These are phyloP conservation scores for Cyprinus carpio DNA, from an alignment of 2,113 vertebrate genomes.

Conservation along the genomic window DNA sequence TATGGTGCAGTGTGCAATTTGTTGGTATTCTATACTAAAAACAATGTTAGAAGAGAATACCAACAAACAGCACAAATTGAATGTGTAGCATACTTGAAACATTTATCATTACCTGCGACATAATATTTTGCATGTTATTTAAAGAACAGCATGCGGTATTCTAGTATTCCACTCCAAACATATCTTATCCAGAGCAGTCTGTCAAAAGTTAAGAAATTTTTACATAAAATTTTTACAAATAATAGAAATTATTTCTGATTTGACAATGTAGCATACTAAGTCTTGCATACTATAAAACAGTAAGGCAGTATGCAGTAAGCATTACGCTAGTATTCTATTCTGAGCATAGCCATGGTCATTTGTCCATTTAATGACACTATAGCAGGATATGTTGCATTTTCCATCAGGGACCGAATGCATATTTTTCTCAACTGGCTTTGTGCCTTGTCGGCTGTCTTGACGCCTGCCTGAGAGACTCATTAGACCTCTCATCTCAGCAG, in stretches of 20 bases:
- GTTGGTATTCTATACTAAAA: too few relatives aligned
- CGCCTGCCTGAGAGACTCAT: constrained; percentile 40
- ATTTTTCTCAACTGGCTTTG: background rate
- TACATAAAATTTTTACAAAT: background rate
- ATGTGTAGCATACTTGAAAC: background rate
- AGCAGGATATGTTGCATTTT: background rate
- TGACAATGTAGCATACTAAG: background rate
- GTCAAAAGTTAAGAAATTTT: background rate
- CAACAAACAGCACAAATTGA: background rate
- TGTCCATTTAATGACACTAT: background rate
- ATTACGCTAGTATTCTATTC: background rate
- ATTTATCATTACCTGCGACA: background rate
- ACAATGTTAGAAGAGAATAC: background rate
- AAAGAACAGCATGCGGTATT: background rate
- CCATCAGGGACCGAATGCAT: background rate
- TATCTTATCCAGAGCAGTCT: background rate
- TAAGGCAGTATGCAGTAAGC: background rate
- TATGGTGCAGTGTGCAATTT: too few relatives aligned
- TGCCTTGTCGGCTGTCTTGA: constrained; percentile 18
- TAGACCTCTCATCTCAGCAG: constrained; percentile 41
- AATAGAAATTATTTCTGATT: background rate
- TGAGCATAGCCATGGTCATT: background rate
- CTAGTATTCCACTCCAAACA: background rate
- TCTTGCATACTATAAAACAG: background rate
- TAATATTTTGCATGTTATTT: background rate